These are phyloP conservation scores for Abscondita cerata DNA, from an alignment of 2,888 invertebrate species.

Conservation along the genomic window DNA sequence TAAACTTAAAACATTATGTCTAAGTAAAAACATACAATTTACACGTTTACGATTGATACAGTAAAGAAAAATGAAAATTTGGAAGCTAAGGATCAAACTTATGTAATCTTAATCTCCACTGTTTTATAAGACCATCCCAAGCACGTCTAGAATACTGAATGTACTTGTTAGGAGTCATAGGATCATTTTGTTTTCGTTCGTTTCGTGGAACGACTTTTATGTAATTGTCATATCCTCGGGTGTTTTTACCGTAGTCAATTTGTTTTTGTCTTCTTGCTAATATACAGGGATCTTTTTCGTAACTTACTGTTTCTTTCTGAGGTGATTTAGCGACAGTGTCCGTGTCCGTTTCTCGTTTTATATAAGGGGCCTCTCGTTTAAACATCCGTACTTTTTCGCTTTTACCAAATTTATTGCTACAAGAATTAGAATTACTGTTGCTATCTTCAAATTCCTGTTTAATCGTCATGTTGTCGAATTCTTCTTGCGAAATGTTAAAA, in stretches of 20 bases:
- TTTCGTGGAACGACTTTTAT: conserved; percentile 70
- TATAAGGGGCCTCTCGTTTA: conserved; percentile 28
- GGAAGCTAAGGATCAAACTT: conserved; percentile 75
- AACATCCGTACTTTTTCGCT: conserved; percentile 27
- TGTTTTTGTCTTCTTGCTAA: conserved; percentile 87
- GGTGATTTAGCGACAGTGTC: background rate
- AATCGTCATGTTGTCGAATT: conserved; percentile 12
- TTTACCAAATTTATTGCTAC: conserved; percentile 29
- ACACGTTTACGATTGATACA: no score
- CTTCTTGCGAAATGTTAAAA: conserved; percentile 24
- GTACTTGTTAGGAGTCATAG: conserved; percentile 88
- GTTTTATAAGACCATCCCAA: conserved; percentile 88
- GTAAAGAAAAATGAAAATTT: no score
- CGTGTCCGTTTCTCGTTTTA: background rate
- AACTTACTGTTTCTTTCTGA: conserved; percentile 48
- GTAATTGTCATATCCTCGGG: conserved; percentile 84
- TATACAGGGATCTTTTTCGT: conserved; percentile 75
- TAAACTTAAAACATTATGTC: no score
- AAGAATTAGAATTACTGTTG: conserved; percentile 23
- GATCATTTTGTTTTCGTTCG: conserved; percentile 74
- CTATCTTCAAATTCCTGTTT: conserved; percentile 31
- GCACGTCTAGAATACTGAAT: conserved; percentile 89
- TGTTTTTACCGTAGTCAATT: conserved; percentile 95
- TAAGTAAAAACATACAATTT: no score
- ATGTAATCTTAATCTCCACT: conserved; percentile 88